Conservation (phyloP, 1,140 invertebrate genomes). For the Bombus polaris region DNA sequence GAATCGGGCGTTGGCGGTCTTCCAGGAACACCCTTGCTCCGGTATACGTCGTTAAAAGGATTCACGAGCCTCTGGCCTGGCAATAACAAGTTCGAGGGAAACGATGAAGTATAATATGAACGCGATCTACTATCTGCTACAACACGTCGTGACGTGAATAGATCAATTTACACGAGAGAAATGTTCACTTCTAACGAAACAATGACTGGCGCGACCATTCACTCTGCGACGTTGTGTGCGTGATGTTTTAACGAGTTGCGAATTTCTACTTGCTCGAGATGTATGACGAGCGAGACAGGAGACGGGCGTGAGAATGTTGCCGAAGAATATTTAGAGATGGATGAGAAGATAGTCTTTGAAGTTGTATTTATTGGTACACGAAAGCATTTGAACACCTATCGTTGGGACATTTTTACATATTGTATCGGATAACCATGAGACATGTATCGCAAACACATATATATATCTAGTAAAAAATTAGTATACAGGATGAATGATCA, state of each 20-base stretch:
- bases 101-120: background rate
- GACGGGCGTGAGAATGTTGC: too few relatives aligned
- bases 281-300: background rate
- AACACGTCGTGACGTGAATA: background rate
- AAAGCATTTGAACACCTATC: too few relatives aligned
- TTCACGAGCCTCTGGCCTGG: constrained; percentile 51
- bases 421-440: too few relatives aligned
- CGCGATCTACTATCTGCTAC: background rate
- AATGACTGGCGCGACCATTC: background rate
- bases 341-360: too few relatives aligned
- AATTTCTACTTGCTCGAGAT: background rate
- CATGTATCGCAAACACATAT: too few relatives aligned
- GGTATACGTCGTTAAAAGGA: constrained; percentile 63
- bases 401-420: too few relatives aligned
- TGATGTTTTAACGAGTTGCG: background rate
- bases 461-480: too few relatives aligned
- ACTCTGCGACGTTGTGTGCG: background rate
- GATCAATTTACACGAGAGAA: background rate
- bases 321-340: too few relatives aligned
- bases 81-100: constrained; percentile 53
- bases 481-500: too few relatives aligned
- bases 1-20: constrained; percentile 61
- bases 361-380: too few relatives aligned
- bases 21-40: constrained; percentile 52
- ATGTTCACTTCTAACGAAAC: background rate